phyloP scores from a whole-genome alignment of 2,113 vertebrate species.

The Burhinus oedicnemus region DNA sequence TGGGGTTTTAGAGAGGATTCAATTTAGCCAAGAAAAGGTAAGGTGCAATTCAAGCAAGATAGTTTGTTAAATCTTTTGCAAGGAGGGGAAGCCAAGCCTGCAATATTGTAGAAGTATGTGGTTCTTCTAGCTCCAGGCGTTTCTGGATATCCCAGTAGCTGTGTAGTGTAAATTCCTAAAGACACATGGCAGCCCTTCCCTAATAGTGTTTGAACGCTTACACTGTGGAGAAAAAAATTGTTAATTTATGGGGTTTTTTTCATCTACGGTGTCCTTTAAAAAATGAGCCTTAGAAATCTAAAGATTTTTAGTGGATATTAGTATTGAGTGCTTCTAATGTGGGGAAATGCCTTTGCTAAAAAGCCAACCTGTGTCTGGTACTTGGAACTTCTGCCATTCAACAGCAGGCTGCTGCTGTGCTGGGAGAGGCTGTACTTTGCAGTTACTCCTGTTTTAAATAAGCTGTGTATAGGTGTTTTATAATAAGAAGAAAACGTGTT shows the following conservation, averaged over 20 bases:
- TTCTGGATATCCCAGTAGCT: not conserved
- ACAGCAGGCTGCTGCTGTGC: not conserved
- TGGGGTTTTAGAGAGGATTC: not conserved
- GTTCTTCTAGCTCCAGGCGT: not conserved
- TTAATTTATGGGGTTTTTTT: not conserved
- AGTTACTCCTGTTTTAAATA: not conserved
- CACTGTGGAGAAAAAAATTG: not conserved
- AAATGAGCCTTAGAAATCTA: not conserved
- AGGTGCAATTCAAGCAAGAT: not conserved
- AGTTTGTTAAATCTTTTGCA: not conserved
- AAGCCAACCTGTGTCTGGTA: not conserved
- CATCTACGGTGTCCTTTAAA: not conserved
- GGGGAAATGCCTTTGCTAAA: not conserved
- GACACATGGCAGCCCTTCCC: not conserved
- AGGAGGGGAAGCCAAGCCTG: not conserved
- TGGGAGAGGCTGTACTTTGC: not conserved
- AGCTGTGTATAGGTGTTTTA: not conserved
- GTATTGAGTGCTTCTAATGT: not conserved
- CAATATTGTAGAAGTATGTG: not conserved
- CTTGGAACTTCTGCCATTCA: not conserved
- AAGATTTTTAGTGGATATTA: not conserved
- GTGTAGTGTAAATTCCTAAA: not conserved
- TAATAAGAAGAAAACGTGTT: not conserved
- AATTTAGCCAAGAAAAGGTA: not conserved
- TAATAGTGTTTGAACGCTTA: not conserved